Percentiles rank a stretch among this genome's conserved stretches.
These are phyloP conservation scores for Nemurella pictetii DNA, from an alignment of 2,888 invertebrate species.

Conservation along the genomic window DNA sequence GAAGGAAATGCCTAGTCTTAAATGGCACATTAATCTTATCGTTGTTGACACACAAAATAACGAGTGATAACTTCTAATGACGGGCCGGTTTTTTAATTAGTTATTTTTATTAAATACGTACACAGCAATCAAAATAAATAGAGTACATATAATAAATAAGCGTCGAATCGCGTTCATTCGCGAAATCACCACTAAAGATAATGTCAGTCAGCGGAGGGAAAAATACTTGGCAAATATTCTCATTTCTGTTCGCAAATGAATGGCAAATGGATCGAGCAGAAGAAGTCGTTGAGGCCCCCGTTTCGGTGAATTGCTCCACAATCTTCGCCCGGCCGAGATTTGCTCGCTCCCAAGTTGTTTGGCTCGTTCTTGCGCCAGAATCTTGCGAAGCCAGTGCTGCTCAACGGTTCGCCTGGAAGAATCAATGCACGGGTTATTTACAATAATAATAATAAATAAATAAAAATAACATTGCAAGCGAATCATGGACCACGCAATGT, in stretches of 20 bases:
- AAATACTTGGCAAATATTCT: neutral
- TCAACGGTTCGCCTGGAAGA: neutral
- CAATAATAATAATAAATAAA: neutral
- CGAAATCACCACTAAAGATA: neutral
- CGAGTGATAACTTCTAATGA: neutral
- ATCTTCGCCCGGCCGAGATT: neutral
- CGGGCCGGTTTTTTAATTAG: neutral
- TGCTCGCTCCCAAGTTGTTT: conserved; percentile 12
- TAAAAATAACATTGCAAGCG: neutral
- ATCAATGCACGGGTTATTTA: neutral
- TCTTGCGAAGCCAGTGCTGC: neutral
- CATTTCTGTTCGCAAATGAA: conserved; percentile 10
- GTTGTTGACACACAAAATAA: neutral
- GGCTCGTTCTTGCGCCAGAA: conserved; percentile 23
- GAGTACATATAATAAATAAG: neutral
- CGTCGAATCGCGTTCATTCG: neutral
- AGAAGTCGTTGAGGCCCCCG: conserved; percentile 16
- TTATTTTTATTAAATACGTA: neutral
- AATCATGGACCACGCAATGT: neutral
- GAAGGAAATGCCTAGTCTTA: no score
- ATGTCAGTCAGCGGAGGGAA: neutral
- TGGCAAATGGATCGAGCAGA: conserved; percentile 7
- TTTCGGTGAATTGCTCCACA: conserved; percentile 10
- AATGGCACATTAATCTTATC: neutral
- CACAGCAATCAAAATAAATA: neutral